Evolutionary conservation across 2,797 vertebrate species (phyloP).

Genomic region (Thripadectes ignobilis): DNA sequence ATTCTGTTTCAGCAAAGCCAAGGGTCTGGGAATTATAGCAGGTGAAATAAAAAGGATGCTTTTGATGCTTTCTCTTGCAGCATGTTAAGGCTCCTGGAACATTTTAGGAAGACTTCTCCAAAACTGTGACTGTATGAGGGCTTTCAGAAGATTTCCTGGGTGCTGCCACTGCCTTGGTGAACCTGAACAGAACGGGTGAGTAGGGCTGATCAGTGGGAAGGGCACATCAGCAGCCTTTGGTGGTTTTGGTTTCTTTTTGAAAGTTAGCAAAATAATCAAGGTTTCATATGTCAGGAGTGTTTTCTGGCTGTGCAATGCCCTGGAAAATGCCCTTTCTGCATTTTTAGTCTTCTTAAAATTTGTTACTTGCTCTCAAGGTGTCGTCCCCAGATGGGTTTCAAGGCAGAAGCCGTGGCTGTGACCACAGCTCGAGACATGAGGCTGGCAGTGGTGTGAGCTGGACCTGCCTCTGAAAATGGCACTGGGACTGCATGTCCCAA

Average conservation of each 20-base stretch:
- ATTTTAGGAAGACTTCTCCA: not conserved
- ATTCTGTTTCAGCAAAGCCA: not conserved
- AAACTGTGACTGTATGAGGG: not conserved
- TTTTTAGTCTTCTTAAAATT: not conserved
- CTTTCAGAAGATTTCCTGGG: not conserved
- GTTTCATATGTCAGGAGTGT: not conserved
- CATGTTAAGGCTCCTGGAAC: not conserved
- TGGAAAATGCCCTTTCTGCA: not conserved
- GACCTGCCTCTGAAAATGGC: not conserved
- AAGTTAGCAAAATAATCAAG: not conserved
- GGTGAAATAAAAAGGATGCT: not conserved
- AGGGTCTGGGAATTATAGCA: not conserved
- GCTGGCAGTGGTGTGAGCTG: not conserved
- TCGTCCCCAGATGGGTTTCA: rapidly evolving
- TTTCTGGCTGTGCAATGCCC: not conserved
- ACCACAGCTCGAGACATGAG: not conserved
- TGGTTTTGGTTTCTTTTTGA: not conserved
- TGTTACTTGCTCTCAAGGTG: not conserved
- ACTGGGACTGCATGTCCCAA: rapidly evolving
- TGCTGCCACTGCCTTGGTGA: not conserved
- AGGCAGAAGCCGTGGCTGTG: not conserved
- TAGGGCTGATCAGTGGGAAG: not conserved
- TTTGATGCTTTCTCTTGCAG: not conserved
- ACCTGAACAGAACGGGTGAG: not conserved
- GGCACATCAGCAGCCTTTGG: rapidly evolving